These are phyloP conservation scores for Phataginus tetradactyla DNA, from an alignment of 2,797 vertebrate genomes.

Conservation along the genomic window DNA sequence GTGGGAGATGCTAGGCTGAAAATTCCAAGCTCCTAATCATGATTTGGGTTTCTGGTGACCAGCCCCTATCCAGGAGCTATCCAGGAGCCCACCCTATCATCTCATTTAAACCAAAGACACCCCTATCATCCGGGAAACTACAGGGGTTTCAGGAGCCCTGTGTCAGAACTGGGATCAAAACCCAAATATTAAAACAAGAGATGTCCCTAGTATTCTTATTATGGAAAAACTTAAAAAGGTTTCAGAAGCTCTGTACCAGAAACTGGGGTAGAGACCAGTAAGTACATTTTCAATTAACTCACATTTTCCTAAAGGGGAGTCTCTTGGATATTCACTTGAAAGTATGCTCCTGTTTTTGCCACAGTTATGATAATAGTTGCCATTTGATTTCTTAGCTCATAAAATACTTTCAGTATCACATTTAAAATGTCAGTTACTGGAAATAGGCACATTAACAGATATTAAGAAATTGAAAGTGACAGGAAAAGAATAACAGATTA, in stretches of 20 bases:
- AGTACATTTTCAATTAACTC: not conserved
- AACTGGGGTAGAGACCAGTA: not conserved
- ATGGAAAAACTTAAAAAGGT: not conserved
- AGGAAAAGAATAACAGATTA: not conserved
- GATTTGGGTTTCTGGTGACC: not conserved
- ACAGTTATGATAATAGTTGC: not conserved
- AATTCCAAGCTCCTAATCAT: not conserved
- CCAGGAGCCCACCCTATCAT: not conserved
- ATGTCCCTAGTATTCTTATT: not conserved
- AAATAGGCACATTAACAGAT: not conserved
- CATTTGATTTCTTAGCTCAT: not conserved
- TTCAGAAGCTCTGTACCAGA: not conserved
- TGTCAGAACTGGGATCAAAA: no score
- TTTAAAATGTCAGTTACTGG: not conserved
- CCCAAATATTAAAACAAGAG: not conserved
- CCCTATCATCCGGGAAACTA: no score
- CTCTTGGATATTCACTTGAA: not conserved
- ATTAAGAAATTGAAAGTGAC: not conserved
- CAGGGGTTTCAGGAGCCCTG: no score
- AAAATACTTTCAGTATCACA: slow-evolving; percentile 25
- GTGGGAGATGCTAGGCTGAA: not conserved
- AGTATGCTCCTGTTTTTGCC: not conserved
- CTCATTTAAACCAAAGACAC: no score
- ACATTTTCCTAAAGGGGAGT: not conserved
- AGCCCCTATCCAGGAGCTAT: no score